Conservation (phyloP, 1,140 invertebrate species). For the Polypedilum vanderplanki region DNA sequence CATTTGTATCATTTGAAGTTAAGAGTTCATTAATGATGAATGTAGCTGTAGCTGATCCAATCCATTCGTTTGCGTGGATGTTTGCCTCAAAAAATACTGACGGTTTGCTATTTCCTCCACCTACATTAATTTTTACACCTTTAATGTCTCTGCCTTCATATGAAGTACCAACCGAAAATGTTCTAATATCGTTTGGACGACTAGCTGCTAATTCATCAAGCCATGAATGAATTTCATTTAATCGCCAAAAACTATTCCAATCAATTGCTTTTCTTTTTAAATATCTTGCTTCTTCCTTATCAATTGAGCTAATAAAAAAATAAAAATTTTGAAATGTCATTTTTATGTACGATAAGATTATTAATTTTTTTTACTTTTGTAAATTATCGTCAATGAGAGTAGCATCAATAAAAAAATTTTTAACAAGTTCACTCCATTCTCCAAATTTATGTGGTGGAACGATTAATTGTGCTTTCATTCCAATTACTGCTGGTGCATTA, state of each 20-base stretch:
- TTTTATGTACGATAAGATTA: background rate
- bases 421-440: conserved; percentile 34
- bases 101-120: conserved; percentile 33
- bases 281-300: conserved; percentile 5
- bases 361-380: conserved; percentile 33
- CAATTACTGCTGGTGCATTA: background rate
- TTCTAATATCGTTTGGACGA: conserved; percentile 45
- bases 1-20: conserved; percentile 40
- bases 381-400: conserved; percentile 38
- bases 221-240: conserved; percentile 44
- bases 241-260: conserved; percentile 50
- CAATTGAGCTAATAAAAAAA: background rate
- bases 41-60: conserved; percentile 52
- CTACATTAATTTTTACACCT: conserved; percentile 49
- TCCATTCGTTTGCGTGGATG: conserved; percentile 64
- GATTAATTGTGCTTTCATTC: conserved; percentile 36
- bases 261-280: conserved; percentile 37
- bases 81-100: conserved; percentile 41
- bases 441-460: conserved; percentile 36
- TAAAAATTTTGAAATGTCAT: background rate
- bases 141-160: conserved; percentile 54
- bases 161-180: conserved; percentile 47
- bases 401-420: conserved; percentile 32
- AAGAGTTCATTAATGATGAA: conserved; percentile 52
- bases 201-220: conserved; percentile 43